Evolutionary conservation across 2,113 vertebrate genomes (phyloP).

Genomic region (Cyanistes caeruleus): DNA sequence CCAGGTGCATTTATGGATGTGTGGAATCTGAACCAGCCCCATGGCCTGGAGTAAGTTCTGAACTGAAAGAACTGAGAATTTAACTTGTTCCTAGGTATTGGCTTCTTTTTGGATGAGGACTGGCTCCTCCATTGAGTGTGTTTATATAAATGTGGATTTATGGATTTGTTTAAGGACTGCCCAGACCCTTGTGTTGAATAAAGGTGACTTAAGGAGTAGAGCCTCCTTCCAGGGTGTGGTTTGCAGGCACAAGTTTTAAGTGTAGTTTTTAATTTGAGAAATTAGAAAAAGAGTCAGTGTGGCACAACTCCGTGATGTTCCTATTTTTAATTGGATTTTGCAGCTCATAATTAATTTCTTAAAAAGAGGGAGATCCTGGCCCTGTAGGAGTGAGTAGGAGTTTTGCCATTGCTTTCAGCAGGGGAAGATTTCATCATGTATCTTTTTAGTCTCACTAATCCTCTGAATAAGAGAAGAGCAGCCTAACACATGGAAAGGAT

Average conservation of each 20-base stretch:
- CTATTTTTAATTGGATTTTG: slow-evolving; percentile 60
- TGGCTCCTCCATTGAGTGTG: background rate
- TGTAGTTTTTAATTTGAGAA: slow-evolving; percentile 8
- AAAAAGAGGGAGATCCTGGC: background rate
- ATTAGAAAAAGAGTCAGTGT: slow-evolving; percentile 19
- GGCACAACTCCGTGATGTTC: background rate
- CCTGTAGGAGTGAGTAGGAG: slow-evolving; percentile 21
- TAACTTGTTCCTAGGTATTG: background rate
- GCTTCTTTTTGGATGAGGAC: background rate
- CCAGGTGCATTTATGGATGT: background rate
- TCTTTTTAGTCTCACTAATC: slow-evolving; percentile 7
- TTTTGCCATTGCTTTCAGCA: slow-evolving; percentile 26
- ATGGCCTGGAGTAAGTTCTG: background rate
- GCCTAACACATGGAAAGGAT: background rate
- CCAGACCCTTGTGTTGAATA: background rate
- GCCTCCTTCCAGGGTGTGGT: background rate
- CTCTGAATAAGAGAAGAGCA: background rate
- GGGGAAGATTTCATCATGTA: slow-evolving; percentile 19
- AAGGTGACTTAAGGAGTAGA: background rate
- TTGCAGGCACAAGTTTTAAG: background rate
- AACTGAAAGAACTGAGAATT: background rate
- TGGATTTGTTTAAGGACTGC: background rate
- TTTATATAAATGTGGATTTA: background rate
- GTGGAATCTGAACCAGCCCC: background rate
- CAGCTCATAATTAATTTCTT: slow-evolving; percentile 49